Conservation (phyloP, 2,113 vertebrate species). For the Daubentonia madagascariensis region DNA sequence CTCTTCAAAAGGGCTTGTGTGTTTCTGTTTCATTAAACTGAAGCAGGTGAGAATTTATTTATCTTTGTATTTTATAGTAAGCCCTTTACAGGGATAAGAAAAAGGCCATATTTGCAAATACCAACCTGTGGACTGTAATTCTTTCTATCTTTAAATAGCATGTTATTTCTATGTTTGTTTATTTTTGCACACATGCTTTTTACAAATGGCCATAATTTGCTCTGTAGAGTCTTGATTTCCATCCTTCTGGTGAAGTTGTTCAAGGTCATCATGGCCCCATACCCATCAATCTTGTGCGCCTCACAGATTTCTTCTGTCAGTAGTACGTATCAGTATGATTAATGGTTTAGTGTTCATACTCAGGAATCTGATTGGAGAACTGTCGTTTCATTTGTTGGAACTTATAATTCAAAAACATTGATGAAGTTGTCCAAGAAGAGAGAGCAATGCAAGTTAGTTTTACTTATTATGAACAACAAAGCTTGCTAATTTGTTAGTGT, state of each 20-base stretch:
- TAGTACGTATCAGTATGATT: slow-evolving; percentile 27
- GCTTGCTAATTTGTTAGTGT: not conserved
- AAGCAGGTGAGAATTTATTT: not conserved
- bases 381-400: slow-evolving; percentile 37
- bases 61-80: not conserved
- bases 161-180: not conserved
- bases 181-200: not conserved
- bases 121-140: not conserved
- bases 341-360: slow-evolving; percentile 35
- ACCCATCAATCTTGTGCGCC: slow-evolving; percentile 36
- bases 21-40: not conserved
- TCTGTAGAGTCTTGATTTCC: slow-evolving; percentile 50
- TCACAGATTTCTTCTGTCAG: slow-evolving; percentile 37
- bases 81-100: not conserved
- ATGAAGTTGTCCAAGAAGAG: slow-evolving; percentile 49
- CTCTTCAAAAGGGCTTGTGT: not conserved
- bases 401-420: slow-evolving; percentile 51
- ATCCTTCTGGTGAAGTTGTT: not conserved
- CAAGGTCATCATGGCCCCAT: slow-evolving; percentile 21
- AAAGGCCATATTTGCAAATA: not conserved
- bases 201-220: not conserved
- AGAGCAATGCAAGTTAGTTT: slow-evolving; percentile 32
- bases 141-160: not conserved
- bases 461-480: slow-evolving; percentile 42
- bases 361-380: slow-evolving; percentile 46